Evolutionary conservation across 2,113 vertebrate species (phyloP).

Genomic region (Mirza zaza): DNA sequence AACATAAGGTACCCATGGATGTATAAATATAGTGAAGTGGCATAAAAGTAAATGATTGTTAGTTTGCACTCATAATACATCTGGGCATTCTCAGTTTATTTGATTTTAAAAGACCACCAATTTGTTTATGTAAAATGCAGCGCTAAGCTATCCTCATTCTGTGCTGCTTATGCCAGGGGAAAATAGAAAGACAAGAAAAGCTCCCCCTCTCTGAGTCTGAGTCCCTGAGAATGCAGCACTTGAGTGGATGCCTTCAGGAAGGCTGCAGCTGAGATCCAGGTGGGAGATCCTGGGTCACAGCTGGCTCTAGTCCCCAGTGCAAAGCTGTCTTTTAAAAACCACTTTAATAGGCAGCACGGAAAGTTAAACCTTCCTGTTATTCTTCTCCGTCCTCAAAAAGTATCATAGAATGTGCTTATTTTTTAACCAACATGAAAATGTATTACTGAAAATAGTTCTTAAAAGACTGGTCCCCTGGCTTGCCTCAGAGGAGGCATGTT

Average conservation of each 20-base stretch:
- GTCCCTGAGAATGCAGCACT: background rate
- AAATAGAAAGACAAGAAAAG: background rate
- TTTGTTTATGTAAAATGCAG: background rate
- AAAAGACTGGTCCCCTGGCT: background rate
- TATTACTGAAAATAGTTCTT: background rate
- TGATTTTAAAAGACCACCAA: background rate
- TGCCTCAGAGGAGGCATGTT: background rate
- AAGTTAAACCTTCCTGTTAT: background rate
- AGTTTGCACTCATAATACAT: background rate
- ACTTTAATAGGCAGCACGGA: background rate
- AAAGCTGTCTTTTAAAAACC: background rate
- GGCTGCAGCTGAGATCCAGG: background rate
- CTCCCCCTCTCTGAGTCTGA: background rate
- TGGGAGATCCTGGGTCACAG: background rate
- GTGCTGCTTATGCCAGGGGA: too few relatives aligned
- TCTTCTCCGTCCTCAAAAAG: constrained; percentile 24
- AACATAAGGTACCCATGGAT: background rate
- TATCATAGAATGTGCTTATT: background rate
- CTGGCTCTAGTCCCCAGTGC: background rate
- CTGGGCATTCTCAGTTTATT: background rate
- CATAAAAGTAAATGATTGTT: background rate
- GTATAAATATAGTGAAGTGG: background rate
- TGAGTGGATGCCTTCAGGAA: too few relatives aligned
- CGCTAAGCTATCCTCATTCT: fast-evolving
- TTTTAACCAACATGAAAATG: constrained; percentile 24